These are phyloP conservation scores for Poicephalus meyeri DNA, from an alignment of 2,113 vertebrate genomes.

Conservation along the genomic window DNA sequence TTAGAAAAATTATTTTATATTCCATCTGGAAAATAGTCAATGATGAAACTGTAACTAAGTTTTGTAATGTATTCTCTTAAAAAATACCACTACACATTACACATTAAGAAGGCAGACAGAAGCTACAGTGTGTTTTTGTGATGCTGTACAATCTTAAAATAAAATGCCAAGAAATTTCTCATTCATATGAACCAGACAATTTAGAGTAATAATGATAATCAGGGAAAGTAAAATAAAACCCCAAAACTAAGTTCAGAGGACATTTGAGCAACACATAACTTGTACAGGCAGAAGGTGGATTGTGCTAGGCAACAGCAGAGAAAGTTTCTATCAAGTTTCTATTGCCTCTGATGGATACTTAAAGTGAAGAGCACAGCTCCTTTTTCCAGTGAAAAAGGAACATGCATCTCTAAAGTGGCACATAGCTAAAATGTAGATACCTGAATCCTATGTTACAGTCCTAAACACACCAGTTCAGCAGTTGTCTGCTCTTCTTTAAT, in stretches of 20 bases:
- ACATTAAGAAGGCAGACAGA: neutral
- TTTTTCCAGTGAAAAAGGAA: neutral
- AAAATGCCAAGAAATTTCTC: neutral
- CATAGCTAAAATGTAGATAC: neutral
- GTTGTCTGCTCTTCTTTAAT: neutral
- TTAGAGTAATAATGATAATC: neutral
- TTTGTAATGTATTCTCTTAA: neutral
- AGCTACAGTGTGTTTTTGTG: neutral
- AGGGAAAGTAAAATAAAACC: neutral
- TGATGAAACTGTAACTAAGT: neutral
- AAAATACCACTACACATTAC: neutral
- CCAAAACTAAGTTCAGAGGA: neutral
- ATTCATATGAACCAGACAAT: neutral
- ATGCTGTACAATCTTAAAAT: neutral
- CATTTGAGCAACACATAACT: neutral
- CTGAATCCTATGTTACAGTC: neutral
- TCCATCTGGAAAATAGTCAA: neutral
- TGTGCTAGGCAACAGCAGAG: neutral
- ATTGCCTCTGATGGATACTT: neutral
- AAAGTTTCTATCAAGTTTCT: neutral
- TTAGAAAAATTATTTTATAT: neutral
- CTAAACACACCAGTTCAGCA: neutral
- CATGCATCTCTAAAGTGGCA: neutral
- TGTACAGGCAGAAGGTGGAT: neutral
- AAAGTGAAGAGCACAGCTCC: neutral